Evolutionary conservation across 2,888 invertebrate species (phyloP).

Genomic region (Drosophila recens): DNA sequence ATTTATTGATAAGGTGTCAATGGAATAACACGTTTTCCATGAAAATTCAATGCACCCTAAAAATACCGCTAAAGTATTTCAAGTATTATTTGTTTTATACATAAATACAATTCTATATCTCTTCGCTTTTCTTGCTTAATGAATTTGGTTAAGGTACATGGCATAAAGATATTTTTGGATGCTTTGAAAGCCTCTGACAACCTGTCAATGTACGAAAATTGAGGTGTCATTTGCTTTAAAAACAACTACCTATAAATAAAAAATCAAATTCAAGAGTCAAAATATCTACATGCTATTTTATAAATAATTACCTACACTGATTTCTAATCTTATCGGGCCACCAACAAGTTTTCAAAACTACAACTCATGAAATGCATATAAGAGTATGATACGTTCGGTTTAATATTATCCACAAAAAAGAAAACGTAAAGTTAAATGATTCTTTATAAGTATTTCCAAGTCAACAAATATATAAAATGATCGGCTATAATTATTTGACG

Average conservation of each 20-base stretch:
- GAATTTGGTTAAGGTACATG: no score
- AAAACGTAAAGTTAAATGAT: no score
- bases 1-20: slow-evolving; percentile 46
- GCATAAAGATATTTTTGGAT: background rate
- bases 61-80: no score
- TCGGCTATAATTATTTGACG: no score
- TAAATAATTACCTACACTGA: slow-evolving; percentile 35
- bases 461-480: background rate
- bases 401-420: background rate
- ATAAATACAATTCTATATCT: background rate
- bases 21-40: slow-evolving; percentile 16
- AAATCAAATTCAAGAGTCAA: background rate
- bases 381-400: background rate
- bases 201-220: background rate
- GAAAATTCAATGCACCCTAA: slow-evolving; percentile 9
- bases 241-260: slow-evolving; percentile 9
- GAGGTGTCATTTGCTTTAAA: slow-evolving; percentile 22
- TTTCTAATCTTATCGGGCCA: slow-evolving; percentile 58
- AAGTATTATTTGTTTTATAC: background rate
- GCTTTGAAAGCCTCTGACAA: slow-evolving; percentile 3
- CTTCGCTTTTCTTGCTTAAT: background rate
- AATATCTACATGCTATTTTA: slow-evolving; percentile 28
- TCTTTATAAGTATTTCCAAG: no score
- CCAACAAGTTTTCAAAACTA: slow-evolving; percentile 8
- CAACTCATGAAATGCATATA: slow-evolving; percentile 15